Conservation (phyloP, 1,140 invertebrate genomes). For the Camponotus pennsylvanicus region DNA sequence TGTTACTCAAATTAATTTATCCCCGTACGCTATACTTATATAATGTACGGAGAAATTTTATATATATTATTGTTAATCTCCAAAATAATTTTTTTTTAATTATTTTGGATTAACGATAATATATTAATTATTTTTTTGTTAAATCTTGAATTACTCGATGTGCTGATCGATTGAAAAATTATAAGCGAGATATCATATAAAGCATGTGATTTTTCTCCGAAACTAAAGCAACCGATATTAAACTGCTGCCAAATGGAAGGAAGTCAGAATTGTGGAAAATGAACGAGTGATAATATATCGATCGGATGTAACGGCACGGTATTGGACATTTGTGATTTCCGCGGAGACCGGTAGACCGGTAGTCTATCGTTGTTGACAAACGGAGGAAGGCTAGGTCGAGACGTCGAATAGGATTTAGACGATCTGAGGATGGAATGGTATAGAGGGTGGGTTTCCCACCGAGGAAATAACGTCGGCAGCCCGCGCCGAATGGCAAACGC, state of each 20-base stretch:
- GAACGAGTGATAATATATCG: conserved; percentile 54
- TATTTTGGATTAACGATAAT: neutral
- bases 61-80: too few relatives aligned
- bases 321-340: conserved; percentile 73
- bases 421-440: conserved; percentile 69
- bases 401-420: conserved; percentile 76
- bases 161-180: neutral
- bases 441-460: conserved; percentile 61
- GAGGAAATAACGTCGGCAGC: conserved; percentile 74
- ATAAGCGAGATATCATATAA: neutral
- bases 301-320: conserved; percentile 44
- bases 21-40: conserved; percentile 21
- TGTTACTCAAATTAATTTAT: conserved; percentile 58
- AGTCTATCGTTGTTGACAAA: conserved; percentile 72
- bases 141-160: neutral
- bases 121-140: too few relatives aligned
- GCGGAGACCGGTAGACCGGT: conserved; percentile 67
- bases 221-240: neutral
- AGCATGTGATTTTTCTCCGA: neutral
- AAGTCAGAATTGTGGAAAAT: conserved; percentile 51
- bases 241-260: conserved; percentile 44
- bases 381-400: conserved; percentile 68
- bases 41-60: neutral
- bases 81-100: neutral
- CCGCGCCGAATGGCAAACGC: conserved; percentile 79